Evolutionary conservation across 2,113 vertebrate species (phyloP).

Genomic region (Coptodon bakossiorum): DNA sequence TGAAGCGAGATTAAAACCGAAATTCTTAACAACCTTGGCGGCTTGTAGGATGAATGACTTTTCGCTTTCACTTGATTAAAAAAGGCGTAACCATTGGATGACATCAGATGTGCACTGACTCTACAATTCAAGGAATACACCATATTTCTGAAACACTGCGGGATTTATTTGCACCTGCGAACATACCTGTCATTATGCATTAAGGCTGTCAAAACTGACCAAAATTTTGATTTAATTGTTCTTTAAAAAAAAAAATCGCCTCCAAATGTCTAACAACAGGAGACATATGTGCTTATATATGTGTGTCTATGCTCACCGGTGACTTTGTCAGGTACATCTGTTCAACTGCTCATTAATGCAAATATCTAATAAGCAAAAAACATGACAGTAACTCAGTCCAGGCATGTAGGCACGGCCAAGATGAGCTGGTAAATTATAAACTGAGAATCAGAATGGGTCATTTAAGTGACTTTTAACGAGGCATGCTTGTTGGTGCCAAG

Average conservation of each 20-base stretch:
- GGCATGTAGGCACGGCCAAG: neutral
- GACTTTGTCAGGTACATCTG: neutral
- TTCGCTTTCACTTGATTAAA: neutral
- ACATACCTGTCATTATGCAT: neutral
- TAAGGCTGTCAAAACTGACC: neutral
- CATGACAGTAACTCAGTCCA: neutral
- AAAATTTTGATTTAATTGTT: neutral
- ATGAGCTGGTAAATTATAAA: neutral
- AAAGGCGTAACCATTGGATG: neutral
- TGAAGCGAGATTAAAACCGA: neutral
- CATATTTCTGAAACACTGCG: neutral
- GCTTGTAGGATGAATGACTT: neutral
- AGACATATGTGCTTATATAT: neutral
- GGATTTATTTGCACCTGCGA: neutral
- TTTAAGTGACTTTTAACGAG: neutral
- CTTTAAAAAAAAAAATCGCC: neutral
- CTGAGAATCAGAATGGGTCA: neutral
- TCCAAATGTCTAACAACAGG: neutral
- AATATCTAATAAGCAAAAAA: neutral
- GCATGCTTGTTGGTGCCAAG: neutral
- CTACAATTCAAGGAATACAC: neutral
- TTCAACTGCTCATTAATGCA: neutral
- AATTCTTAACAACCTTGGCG: neutral
- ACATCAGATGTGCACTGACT: neutral
- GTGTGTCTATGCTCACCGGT: neutral